phyloP scores from a whole-genome alignment of 2,113 vertebrate species.

The Hyperopisus bebe region DNA sequence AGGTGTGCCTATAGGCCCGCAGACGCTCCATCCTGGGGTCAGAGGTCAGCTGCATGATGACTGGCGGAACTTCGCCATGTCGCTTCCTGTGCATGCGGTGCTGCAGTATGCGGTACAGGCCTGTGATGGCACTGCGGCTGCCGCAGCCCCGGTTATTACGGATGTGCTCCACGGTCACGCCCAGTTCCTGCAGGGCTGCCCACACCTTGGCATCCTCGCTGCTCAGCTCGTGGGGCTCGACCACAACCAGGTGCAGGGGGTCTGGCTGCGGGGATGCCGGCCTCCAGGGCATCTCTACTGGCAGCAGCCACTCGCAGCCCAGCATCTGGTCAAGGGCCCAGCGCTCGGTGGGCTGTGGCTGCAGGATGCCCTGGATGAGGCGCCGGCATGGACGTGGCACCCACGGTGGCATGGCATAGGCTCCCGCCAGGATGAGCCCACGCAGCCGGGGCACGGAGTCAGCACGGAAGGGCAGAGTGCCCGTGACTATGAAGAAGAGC shows the following conservation, averaged over 20 bases:
- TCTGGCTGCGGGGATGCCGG: conserved; percentile 57
- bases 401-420: conserved; percentile 64
- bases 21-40: conserved; percentile 64
- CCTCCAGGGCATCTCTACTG: conserved; percentile 66
- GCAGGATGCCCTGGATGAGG: conserved; percentile 78
- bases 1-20: conserved; percentile 68
- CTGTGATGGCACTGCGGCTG: conserved; percentile 70
- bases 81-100: conserved; percentile 72
- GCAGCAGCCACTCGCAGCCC: conserved; percentile 82
- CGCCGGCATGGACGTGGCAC: conserved; percentile 78
- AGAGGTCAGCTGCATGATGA: conserved; percentile 66
- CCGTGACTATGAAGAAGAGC: conserved; percentile 84
- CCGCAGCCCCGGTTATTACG: conserved; percentile 64
- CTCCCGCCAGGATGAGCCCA: conserved; percentile 70
- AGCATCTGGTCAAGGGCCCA: conserved; percentile 75
- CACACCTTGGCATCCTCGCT: conserved; percentile 74
- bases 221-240: neutral
- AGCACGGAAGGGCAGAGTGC: conserved; percentile 82
- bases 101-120: conserved; percentile 79
- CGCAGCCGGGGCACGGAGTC: conserved; percentile 85
- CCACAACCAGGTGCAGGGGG: conserved; percentile 55
- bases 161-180: conserved; percentile 72
- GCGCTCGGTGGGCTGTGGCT: conserved; percentile 60
- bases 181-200: conserved; percentile 67
- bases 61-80: conserved; percentile 64